Base-by-base conservation (phyloP, 2,888 invertebrate species). In the Lasioglossum pauxillum region DNA sequence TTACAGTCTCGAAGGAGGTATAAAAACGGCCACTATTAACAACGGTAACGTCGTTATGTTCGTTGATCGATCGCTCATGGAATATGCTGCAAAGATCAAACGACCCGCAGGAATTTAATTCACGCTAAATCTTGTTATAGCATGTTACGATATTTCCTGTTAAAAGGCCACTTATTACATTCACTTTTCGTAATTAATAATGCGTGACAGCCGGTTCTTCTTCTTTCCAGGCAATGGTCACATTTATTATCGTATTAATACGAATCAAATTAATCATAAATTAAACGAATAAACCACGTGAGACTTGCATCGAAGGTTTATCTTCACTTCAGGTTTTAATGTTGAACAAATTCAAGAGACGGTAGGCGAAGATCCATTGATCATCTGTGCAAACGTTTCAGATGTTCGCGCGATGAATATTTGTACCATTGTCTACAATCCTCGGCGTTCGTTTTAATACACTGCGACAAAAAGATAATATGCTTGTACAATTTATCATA, bases 401-500 rank as follows among this genome's bases (percentile, higher is more conserved):
- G 60, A 64, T 16, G 27, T 64, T 5, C 0, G 14, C 7, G 60
- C 27, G 27, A 31, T 31, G 35, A 35, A 35, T 35, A 19, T 35
- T 67, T 35, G 10, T 10, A 12, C 4, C 23, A 69, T 12, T 38
- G 1, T 23, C 23, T 38, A 23, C 5, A 5, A 19, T 35, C 19
- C 31, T 10, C 35, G 38, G 5, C 27, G 31, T 35, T 31, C 8
- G 67, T 35, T 67, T 67, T 19, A 67, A 67, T 35, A 19, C 31
- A 67, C 31, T 16, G 16, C 31, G 7, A 35, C 31, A 19, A 67
- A 35, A 31, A 31, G 27, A 67, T 31, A 35, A 7, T 64, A 2
- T 35, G 67, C 67, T 67, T 31, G n/a, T 44, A 1, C 46, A 69
- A 69, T 49, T 69, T 77, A 67, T 77, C 38, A 64, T 53, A 74